Base-by-base conservation (phyloP, 1,140 invertebrate genomes). In the Drosophila funebris region DNA sequence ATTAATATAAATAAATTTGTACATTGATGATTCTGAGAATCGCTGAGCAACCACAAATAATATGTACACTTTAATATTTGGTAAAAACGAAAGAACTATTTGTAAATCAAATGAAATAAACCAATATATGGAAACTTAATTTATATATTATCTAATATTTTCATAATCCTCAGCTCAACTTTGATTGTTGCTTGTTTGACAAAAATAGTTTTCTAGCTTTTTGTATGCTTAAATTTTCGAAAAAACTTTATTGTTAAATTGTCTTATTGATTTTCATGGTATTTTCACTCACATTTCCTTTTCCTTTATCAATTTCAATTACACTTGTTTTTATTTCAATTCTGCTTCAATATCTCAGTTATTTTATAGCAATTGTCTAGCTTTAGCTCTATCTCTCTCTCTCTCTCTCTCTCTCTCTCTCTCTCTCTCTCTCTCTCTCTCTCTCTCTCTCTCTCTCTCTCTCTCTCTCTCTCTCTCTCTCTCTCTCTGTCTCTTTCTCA, bases 361-460 rank as follows among this genome's bases (percentile, higher is more conserved):
- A 83, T 70, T 82, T 83, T 74, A 71, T 43, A 43, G 75, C 79
- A 63, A 83, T 82, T 82, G 79, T 83, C 50, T 77, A 46, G 14
- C 16, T n/a, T n/a, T n/a, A n/a, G n/a, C n/a, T n/a, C n/a, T n/a
- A n/a, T 41, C 31, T 29, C 27, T 48, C 13, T 29, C 62, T 31
- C 5, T 29, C 22, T 14, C 1, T 18, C 9, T 8, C 43, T 11
- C 1, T 6, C n/a, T 11, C 16, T 41, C 50, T 2, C 6, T 4
- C 31, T 1, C 3, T 11, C n/a, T 13, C 8, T 1, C 6, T 11
- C 1, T 58, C 48, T 41, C 31, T 29, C 27, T 48, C 13, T 29
- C 62, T 31, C 5, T 29, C 22, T 14, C 1, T 18, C 9, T 8
- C 43, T 11, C 1, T 6, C n/a, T 11, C 16, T 41, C 50, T 2